Evolutionary conservation across 2,888 invertebrate genomes (phyloP).

Genomic region (Scaptomyza flava): DNA sequence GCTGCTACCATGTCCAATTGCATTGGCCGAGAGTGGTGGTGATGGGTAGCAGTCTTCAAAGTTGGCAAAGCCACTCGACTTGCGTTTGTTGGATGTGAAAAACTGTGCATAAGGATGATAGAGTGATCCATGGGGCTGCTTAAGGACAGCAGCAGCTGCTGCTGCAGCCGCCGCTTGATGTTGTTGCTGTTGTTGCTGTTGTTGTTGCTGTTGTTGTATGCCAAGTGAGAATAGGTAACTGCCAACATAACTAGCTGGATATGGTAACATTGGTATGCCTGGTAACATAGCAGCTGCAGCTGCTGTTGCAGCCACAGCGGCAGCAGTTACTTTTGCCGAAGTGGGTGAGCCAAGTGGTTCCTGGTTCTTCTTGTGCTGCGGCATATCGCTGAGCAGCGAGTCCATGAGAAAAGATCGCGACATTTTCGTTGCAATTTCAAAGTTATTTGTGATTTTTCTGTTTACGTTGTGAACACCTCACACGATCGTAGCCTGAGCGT

Average conservation of each 20-base stretch:
- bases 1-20: conserved; percentile 32
- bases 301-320: conserved; percentile 84
- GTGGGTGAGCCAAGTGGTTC: conserved; percentile 70
- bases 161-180: conserved; percentile 60
- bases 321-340: conserved; percentile 61
- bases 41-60: conserved; percentile 70
- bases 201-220: conserved; percentile 85
- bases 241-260: conserved; percentile 88
- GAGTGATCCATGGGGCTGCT: conserved; percentile 58
- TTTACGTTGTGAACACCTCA: conserved; percentile 34
- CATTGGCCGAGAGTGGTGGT: conserved; percentile 64
- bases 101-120: conserved; percentile 78
- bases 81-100: conserved; percentile 77
- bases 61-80: conserved; percentile 56
- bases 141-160: conserved; percentile 58
- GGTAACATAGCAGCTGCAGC: conserved; percentile 82
- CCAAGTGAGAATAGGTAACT: conserved; percentile 88
- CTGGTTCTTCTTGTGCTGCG: conserved; percentile 83
- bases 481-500: conserved; percentile 73
- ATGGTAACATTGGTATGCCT: conserved; percentile 86
- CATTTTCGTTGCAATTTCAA: conserved; percentile 85
- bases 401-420: conserved; percentile 93
- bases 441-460: not conserved
- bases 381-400: conserved; percentile 89
- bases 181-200: conserved; percentile 85